Conservation (phyloP, 1,140 invertebrate genomes). For the Arctopsyche grandis region DNA sequence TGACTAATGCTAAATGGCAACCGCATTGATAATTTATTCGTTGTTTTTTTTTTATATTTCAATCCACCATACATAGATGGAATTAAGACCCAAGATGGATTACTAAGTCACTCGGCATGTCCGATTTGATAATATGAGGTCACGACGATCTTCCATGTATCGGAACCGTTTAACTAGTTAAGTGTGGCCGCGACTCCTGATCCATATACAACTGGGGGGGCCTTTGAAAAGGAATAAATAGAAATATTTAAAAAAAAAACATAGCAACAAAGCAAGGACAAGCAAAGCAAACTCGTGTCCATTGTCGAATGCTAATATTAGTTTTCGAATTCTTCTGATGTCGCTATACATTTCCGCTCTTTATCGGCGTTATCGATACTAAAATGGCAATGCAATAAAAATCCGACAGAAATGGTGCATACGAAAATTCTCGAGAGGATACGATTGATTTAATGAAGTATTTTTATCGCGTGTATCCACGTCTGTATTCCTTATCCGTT, state of each 20-base stretch:
- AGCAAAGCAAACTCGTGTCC: background rate
- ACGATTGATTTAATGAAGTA: too few species aligned
- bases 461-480: too few species aligned
- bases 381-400: background rate
- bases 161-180: too few species aligned
- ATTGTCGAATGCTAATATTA: background rate
- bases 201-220: too few species aligned
- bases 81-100: background rate
- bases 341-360: slow-evolving; percentile 11
- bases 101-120: slow-evolving; percentile 15
- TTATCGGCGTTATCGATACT: background rate
- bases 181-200: too few species aligned
- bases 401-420: background rate
- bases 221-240: background rate
- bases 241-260: background rate
- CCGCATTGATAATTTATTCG: too few species aligned
- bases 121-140: slow-evolving; percentile 9
- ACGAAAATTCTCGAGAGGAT: background rate
- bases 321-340: background rate
- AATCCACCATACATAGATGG: too few species aligned
- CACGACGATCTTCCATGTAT: background rate
- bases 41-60: too few species aligned
- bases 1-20: too few species aligned
- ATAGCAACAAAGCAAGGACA: slow-evolving; percentile 24
- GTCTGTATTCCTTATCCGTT: too few species aligned